Percentiles rank a stretch among this genome's conserved stretches.
Evolutionary conservation across 1,140 invertebrate genomes (phyloP).

Genomic region (Latrodectus geometricus): DNA sequence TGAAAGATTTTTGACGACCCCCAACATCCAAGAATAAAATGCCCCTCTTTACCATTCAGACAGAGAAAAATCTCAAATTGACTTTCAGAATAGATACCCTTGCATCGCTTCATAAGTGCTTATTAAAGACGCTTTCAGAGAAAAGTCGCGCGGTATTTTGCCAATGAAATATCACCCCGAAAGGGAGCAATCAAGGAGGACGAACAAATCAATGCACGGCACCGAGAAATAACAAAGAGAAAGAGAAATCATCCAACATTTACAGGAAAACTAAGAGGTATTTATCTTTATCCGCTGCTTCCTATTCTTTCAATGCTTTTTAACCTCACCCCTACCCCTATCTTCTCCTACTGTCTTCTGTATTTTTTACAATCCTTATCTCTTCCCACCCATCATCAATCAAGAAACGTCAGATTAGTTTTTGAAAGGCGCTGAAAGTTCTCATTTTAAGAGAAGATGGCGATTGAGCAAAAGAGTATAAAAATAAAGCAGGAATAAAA

Average conservation of each 20-base stretch:
- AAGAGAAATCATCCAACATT: conserved; percentile 3
- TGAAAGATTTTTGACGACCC: conserved; percentile 18
- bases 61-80: conserved; percentile 44
- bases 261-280: conserved; percentile 58
- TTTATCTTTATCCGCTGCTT: conserved; percentile 46
- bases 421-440: conserved; percentile 48
- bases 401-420: conserved; percentile 55
- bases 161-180: conserved; percentile 54
- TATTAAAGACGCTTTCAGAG: conserved; percentile 49
- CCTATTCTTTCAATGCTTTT: neutral
- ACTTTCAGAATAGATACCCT: conserved; percentile 45
- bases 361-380: neutral
- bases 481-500: too few relatives aligned
- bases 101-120: conserved; percentile 57
- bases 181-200: conserved; percentile 25
- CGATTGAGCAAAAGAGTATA: too few relatives aligned
- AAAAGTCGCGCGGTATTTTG: conserved; percentile 18
- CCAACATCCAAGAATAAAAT: neutral
- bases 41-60: neutral
- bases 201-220: conserved; percentile 35
- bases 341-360: too few relatives aligned
- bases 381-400: conserved; percentile 41
- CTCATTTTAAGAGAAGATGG: conserved; percentile 17
- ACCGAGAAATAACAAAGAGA: neutral
- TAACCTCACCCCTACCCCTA: neutral